Evolutionary conservation across 2,888 invertebrate genomes (phyloP).

Genomic region (Arctia plantaginis): DNA sequence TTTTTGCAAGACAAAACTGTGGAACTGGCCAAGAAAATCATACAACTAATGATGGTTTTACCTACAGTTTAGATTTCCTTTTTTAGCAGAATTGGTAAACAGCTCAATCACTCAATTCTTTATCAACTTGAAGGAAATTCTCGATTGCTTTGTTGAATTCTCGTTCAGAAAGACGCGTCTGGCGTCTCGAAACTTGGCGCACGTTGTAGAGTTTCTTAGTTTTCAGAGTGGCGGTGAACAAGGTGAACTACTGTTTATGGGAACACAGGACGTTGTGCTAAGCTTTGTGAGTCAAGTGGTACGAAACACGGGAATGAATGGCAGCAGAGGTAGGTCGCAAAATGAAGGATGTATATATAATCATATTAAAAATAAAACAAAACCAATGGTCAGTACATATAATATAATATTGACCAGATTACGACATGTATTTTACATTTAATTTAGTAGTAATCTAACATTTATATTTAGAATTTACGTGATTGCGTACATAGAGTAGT

Average conservation of each 20-base stretch:
- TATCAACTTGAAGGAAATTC: no score
- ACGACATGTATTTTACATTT: not conserved
- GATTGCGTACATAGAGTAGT: not conserved
- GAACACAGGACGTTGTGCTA: not conserved
- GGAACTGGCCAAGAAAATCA: not conserved
- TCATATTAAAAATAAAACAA: not conserved
- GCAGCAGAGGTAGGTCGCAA: not conserved
- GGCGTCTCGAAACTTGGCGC: not conserved
- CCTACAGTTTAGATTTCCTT: not conserved
- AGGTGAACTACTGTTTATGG: no score
- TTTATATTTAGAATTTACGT: not conserved
- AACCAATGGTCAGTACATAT: not conserved
- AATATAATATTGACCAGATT: slow-evolving; percentile 3
- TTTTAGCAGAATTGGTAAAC: not conserved
- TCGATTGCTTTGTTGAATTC: not conserved
- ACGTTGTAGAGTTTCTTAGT: no score
- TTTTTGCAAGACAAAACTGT: not conserved
- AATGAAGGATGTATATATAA: not conserved
- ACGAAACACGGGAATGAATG: not conserved
- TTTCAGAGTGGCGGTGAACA: not conserved
- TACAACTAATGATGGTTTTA: not conserved
- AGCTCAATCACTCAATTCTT: not conserved
- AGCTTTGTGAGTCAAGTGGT: not conserved
- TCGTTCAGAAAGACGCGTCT: not conserved
- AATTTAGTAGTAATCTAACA: not conserved